Conservation (phyloP, 35 echinoderm and acorn worm species). For the Chiridota heheva region DNA sequence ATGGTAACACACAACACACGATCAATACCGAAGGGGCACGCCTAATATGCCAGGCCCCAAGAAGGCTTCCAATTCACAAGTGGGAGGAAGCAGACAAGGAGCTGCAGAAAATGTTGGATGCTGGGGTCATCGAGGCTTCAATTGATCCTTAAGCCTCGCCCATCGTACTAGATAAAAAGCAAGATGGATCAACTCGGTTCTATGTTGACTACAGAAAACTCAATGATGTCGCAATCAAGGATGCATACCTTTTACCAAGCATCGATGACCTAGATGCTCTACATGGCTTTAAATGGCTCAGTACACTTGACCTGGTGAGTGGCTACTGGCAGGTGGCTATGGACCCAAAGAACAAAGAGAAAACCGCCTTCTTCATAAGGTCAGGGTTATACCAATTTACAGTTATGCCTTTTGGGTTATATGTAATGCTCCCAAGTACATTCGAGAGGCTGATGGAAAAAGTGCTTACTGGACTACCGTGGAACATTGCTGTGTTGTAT, state of each 20-base stretch:
- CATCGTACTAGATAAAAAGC: slow-evolving; percentile 16
- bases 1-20: neutral
- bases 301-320: slow-evolving; percentile 54
- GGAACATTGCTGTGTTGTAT: slow-evolving; percentile 42
- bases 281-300: too few species aligned
- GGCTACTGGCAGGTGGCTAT: too few species aligned
- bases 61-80: neutral
- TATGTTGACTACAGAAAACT: slow-evolving; percentile 38
- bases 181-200: slow-evolving; percentile 42
- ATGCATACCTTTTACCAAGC: slow-evolving; percentile 19
- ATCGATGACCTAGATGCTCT: slow-evolving; percentile 31
- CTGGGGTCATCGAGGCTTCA: too few species aligned
- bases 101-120: slow-evolving; percentile 20
- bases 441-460: slow-evolving; percentile 53
- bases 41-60: neutral
- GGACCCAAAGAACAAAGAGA: slow-evolving; percentile 30
- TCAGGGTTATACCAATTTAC: slow-evolving; percentile 38
- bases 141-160: slow-evolving; percentile 21
- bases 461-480: slow-evolving; percentile 32
- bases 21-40: slow-evolving; percentile 5
- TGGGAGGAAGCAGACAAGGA: slow-evolving; percentile 1
- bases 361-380: slow-evolving; percentile 35
- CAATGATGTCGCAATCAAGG: neutral
- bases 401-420: slow-evolving; percentile 59
- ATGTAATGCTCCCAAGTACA: slow-evolving; percentile 37